Evolutionary conservation across 2,797 vertebrate species (phyloP), one percentile per base, ranked within the genome.

Genomic region (Xenopus petersii): DNA sequence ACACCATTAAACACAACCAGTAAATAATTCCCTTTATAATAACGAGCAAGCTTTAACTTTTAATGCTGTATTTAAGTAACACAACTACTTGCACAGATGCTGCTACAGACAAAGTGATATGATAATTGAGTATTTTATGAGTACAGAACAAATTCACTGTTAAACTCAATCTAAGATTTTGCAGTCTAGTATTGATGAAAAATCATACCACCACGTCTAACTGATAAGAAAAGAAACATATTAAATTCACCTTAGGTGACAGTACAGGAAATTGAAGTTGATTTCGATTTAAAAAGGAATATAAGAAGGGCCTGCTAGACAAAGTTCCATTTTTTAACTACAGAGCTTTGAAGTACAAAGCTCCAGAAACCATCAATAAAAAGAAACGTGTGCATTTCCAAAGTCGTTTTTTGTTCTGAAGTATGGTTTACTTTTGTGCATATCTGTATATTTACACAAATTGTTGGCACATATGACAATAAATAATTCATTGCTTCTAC

Each of bases 401-500:
- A 33, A 15, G 15, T 15, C 12, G 26, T 36, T 51, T 67, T 30
- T 30, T 55, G 1, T 8, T 66, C 51, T 67, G 21, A 24, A 12
- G 42, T 69, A 12, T 56, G 12, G 30, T 68, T 55, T 55, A 68
- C 24, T 16, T 55, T 36, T 58, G 17, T 46, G 6, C 9, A 10
- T 42, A 2, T 62, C 54, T 17, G 21, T 64, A 64, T 70, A 70
- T 80, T 85, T 81, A 82, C 36, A 6, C 36, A 42, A 65, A 63
- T 77, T 81, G 61, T 81, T 83, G 61, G 54, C 24, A 24, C 80
- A 69, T 73, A 3, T 70, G 78, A 80, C 75, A 74, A 68, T 70
- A 74, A 82, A 80, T 82, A 80, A 87, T 80, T 84, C 58, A 79
- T 42, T 81, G 72, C 67, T 73, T 12, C 71, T 80, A 84, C 83